Percentiles rank a stretch among this genome's conserved stretches.
phyloP scores from a whole-genome alignment of 2,888 invertebrate genomes.

The Tryphoninae sp. region DNA sequence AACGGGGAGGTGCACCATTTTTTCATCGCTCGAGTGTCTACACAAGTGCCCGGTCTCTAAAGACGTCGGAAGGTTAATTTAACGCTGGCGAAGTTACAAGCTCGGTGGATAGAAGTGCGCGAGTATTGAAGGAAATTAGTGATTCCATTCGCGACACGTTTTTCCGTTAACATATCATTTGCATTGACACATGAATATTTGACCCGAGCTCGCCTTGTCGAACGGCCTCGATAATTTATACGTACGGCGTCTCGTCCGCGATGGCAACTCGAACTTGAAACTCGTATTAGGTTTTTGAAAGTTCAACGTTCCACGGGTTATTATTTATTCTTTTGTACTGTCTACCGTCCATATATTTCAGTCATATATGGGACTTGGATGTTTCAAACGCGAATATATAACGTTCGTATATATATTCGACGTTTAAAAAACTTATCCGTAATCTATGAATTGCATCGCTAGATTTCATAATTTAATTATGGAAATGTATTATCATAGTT shows the following conservation, averaged over 20 bases:
- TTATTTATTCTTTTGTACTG: slow-evolving; percentile 35
- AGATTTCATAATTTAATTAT: slow-evolving; percentile 36
- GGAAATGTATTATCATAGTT: slow-evolving; percentile 38
- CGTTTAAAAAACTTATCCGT: background rate
- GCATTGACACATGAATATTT: slow-evolving; percentile 51
- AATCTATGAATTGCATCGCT: slow-evolving; percentile 18
- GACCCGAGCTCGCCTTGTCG: background rate
- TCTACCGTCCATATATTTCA: slow-evolving; percentile 31
- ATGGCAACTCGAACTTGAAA: background rate
- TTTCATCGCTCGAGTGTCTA: slow-evolving; percentile 9
- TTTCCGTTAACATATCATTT: background rate
- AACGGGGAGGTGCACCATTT: background rate
- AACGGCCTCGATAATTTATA: slow-evolving; percentile 7
- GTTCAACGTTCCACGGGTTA: slow-evolving; percentile 5
- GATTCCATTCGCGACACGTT: background rate
- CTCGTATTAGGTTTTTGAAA: background rate
- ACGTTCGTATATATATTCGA: background rate
- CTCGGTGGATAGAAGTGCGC: background rate
- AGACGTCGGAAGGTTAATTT: slow-evolving; percentile 49
- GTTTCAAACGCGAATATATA: background rate
- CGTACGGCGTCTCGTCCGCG: background rate
- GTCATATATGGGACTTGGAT: background rate
- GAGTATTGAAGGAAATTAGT: background rate
- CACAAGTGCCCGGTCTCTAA: slow-evolving; percentile 30
- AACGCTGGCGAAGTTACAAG: slow-evolving; percentile 15